These are phyloP conservation scores for Chrysochloris asiatica DNA, from an alignment of 2,113 vertebrate genomes.

Conservation along the genomic window DNA sequence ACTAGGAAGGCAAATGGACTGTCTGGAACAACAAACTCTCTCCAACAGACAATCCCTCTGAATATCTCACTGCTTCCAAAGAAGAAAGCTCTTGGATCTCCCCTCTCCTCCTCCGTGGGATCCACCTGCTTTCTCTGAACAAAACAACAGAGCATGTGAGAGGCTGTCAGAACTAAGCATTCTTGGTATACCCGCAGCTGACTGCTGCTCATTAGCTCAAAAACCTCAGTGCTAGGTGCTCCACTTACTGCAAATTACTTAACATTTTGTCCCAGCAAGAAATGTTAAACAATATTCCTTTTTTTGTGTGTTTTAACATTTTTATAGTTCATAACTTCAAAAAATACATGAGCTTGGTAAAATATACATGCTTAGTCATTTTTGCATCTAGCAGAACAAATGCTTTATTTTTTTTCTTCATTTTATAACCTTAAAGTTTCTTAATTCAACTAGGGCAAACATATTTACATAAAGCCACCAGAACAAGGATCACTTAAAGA, in stretches of 20 bases:
- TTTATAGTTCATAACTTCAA: conserved; percentile 84
- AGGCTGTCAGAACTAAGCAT: not conserved
- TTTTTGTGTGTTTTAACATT: conserved; percentile 75
- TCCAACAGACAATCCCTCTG: not conserved
- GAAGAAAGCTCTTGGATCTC: not conserved
- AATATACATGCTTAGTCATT: conserved; percentile 87
- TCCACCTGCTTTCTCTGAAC: conserved; percentile 37
- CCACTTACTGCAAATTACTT: conserved; percentile 52
- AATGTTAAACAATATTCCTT: conserved; percentile 66
- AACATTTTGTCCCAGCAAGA: conserved; percentile 73
- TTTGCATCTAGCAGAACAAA: conserved; percentile 81
- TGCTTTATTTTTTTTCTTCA: conserved; percentile 81
- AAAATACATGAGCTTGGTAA: conserved; percentile 88
- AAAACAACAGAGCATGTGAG: not conserved
- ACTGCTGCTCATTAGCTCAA: conserved; percentile 52
- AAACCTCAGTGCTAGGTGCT: conserved; percentile 19
- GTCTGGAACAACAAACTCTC: conserved; percentile 29
- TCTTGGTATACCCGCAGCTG: not conserved
- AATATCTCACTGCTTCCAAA: conserved; percentile 44
- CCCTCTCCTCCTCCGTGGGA: not conserved
- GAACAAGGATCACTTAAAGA: conserved; percentile 92
- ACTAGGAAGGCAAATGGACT: conserved; percentile 68
- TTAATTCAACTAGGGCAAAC: conserved; percentile 91
- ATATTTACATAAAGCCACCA: conserved; percentile 95
- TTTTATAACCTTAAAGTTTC: conserved; percentile 88